These are phyloP conservation scores for Netelia fuscicornis DNA, from an alignment of 2,888 invertebrate species.

Conservation along the genomic window DNA sequence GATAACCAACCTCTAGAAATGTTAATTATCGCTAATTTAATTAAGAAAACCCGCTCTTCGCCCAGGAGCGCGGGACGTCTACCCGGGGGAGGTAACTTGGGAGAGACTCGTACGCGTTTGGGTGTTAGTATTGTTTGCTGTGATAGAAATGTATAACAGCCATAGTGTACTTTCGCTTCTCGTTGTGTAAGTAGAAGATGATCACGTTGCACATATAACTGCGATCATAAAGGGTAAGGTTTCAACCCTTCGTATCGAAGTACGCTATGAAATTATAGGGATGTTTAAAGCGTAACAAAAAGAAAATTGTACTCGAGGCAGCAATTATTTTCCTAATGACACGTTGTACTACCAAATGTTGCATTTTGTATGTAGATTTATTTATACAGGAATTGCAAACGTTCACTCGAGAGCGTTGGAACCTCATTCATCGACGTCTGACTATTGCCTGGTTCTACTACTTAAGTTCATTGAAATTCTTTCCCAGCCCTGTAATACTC, in stretches of 20 bases:
- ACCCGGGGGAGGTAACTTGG: not conserved
- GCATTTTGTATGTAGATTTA: too few species aligned
- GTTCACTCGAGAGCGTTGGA: too few species aligned
- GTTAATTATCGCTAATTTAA: constrained; percentile 2
- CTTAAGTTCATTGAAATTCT: too few species aligned
- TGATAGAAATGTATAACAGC: too few species aligned
- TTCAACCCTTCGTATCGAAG: not conserved
- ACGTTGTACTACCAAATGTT: too few species aligned
- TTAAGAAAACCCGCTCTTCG: not conserved
- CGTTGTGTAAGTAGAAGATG: not conserved
- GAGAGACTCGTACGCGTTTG: not conserved
- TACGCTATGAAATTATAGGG: not conserved
- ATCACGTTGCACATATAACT: not conserved
- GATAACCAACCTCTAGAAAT: not conserved
- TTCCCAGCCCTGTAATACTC: too few species aligned
- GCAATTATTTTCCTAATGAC: too few species aligned
- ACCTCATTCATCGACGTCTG: too few species aligned
- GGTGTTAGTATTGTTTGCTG: not conserved
- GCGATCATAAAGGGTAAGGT: not conserved
- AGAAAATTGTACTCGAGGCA: too few species aligned
- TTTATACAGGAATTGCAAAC: too few species aligned
- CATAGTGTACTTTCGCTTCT: not conserved
- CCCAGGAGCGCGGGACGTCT: not conserved
- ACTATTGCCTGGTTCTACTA: too few species aligned
- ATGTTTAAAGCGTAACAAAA: too few species aligned